Conservation (phyloP, 2,888 invertebrate species). For the Nomada fabriciana region DNA sequence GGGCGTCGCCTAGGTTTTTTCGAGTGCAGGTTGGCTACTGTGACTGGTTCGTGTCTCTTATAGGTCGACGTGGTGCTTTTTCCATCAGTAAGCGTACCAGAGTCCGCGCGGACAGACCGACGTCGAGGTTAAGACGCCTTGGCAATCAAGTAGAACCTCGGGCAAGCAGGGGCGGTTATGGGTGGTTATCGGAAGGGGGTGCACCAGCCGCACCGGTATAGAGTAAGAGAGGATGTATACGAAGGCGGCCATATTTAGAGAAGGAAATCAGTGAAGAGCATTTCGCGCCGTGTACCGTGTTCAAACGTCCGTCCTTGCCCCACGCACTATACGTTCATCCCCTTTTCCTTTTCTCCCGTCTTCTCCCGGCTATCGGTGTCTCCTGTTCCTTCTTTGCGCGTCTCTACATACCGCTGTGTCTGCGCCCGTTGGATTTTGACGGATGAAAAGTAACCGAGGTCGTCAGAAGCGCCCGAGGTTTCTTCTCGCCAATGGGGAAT, state of each 20-base stretch:
- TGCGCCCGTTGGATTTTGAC: conserved; percentile 66
- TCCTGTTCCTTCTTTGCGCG: conserved; percentile 44
- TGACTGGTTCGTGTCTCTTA: conserved; percentile 60
- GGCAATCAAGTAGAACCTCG: conserved; percentile 84
- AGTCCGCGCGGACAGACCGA: conserved; percentile 79
- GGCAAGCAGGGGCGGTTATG: conserved; percentile 83
- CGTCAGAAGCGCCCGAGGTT: conserved; percentile 60
- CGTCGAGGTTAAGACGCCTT: conserved; percentile 83
- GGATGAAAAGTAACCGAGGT: conserved; percentile 70
- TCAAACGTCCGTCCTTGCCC: conserved; percentile 55
- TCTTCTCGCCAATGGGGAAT: conserved; percentile 60
- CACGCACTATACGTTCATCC: conserved; percentile 32
- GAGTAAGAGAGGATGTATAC: conserved; percentile 63
- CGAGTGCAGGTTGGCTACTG: conserved; percentile 69
- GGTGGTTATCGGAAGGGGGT: conserved; percentile 79
- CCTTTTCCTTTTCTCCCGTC: conserved; percentile 11
- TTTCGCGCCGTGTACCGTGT: conserved; percentile 73
- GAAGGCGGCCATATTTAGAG: conserved; percentile 83
- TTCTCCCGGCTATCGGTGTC: conserved; percentile 59
- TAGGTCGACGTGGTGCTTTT: conserved; percentile 66
- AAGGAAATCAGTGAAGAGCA: conserved; percentile 84
- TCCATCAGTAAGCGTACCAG: background rate
- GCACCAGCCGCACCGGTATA: conserved; percentile 59
- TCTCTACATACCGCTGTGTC: conserved; percentile 54
- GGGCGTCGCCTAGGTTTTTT: conserved; percentile 80